Evolutionary conservation across 2,888 invertebrate species (phyloP).

Genomic region (Selenia dentaria): DNA sequence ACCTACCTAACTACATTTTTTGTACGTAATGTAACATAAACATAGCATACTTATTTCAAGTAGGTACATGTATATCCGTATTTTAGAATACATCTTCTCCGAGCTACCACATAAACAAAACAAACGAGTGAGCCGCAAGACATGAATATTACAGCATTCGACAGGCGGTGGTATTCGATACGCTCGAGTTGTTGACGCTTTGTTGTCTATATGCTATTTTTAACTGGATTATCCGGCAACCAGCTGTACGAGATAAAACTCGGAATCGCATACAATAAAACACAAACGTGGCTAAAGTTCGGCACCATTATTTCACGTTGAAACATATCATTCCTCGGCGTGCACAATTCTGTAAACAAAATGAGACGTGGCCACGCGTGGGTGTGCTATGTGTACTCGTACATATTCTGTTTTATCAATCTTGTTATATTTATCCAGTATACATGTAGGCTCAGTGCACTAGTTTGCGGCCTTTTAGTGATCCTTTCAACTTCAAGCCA

Average conservation of each 20-base stretch:
- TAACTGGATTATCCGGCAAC: slow-evolving; percentile 72
- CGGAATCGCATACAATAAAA: slow-evolving; percentile 70
- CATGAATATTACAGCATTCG: slow-evolving; percentile 39
- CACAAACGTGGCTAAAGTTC: slow-evolving; percentile 63
- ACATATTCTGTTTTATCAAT: slow-evolving; percentile 44
- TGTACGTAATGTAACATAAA: too few relatives aligned
- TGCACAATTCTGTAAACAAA: slow-evolving; percentile 72
- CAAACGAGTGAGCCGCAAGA: background rate
- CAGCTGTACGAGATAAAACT: slow-evolving; percentile 76
- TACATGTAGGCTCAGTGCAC: too few relatives aligned
- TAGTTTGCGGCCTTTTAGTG: too few relatives aligned
- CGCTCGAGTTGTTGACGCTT: slow-evolving; percentile 59
- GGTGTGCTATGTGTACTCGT: slow-evolving; percentile 65
- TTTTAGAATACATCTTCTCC: too few relatives aligned
- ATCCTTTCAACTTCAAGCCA: too few relatives aligned
- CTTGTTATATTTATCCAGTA: slow-evolving; percentile 23
- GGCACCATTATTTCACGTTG: slow-evolving; percentile 69
- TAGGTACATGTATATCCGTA: background rate
- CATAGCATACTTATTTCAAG: too few relatives aligned
- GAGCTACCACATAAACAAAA: background rate
- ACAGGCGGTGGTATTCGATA: slow-evolving; percentile 43
- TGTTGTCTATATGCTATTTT: slow-evolving; percentile 76
- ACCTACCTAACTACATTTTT: too few relatives aligned
- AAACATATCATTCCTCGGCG: slow-evolving; percentile 70
- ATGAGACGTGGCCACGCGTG: slow-evolving; percentile 60